A percentile compares a stretch with the other conserved stretches of the same genome.
These are phyloP conservation scores for Poecilia gillii DNA, from an alignment of 2,797 vertebrate genomes.

Conservation along the genomic window DNA sequence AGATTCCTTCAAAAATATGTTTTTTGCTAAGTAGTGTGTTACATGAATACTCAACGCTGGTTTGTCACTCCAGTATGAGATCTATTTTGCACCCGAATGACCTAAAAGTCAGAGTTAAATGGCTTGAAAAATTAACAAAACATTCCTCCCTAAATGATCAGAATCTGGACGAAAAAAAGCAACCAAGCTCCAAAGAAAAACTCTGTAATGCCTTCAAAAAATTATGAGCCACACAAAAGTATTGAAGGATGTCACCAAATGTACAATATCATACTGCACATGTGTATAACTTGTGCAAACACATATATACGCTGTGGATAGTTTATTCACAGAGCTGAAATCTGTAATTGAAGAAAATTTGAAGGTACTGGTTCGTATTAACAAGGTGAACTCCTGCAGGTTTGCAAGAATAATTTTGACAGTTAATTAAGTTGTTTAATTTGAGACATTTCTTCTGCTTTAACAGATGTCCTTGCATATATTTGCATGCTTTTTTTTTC, in stretches of 20 bases:
- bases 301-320: not conserved
- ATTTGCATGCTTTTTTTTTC: not conserved
- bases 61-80: not conserved
- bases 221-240: not conserved
- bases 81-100: not conserved
- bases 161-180: not conserved
- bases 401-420: not conserved
- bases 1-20: not conserved
- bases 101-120: not conserved
- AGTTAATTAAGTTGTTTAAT: not conserved
- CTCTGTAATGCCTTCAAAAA: not conserved
- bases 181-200: not conserved
- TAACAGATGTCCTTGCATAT: not conserved
- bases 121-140: not conserved
- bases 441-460: not conserved
- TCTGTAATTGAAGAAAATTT: too few species aligned
- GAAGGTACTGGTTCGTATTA: too few species aligned
- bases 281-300: not conserved
- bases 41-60: not conserved
- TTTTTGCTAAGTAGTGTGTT: not conserved
- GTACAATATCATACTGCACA: not conserved
- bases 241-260: not conserved
- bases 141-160: not conserved
- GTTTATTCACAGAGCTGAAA: too few species aligned
- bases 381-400: not conserved